Base-by-base conservation (phyloP, 2,888 invertebrate genomes). In the Latheticus oryzae region DNA sequence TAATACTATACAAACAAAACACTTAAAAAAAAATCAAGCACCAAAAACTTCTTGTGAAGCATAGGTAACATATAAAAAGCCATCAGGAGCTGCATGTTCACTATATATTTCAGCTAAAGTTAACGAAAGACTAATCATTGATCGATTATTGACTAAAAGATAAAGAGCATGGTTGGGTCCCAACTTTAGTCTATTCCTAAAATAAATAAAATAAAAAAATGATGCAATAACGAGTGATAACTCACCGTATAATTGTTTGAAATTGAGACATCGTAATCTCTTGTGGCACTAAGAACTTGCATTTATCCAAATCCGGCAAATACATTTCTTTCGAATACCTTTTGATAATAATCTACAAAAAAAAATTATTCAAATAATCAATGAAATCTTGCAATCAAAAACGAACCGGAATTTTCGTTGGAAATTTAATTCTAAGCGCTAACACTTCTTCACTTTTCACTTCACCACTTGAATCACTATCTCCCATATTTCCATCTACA, bases 11-110 rank as follows among this genome's bases (percentile, higher is more conserved):
- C n/a, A n/a, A n/a, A n/a, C n/a, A n/a, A n/a, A n/a, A n/a, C n/a
- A n/a, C n/a, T n/a, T n/a, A n/a, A n/a, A n/a, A n/a, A n/a, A n/a
- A n/a, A n/a, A n/a, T n/a, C n/a, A n/a, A n/a, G n/a, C n/a, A 7
- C 93, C 94, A 75, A 94, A 95, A 66, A 91, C 90, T 81, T 94
- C 93, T 80, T 94, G 93, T 13, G 93, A 93, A 0, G 94, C 93
- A 73, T 94, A 95, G 0, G 92, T 92, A 70, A 94, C 86, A 76
- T 94, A 93, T 0, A 95, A 84, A 73, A 93, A 95, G 0, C 95
- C 95, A 75, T 94, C 94, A 17, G 87, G 87, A 64, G 90, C 90
- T 35, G 86, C 85, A 67, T 90, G 85, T 58, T 87, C 85, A 23
- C 85, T 84, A 78, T 94, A 93, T 0, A 93, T 86, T 77, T 95